Conservation (phyloP, 2,888 invertebrate species). For the Trichogramma dendrolimi region DNA sequence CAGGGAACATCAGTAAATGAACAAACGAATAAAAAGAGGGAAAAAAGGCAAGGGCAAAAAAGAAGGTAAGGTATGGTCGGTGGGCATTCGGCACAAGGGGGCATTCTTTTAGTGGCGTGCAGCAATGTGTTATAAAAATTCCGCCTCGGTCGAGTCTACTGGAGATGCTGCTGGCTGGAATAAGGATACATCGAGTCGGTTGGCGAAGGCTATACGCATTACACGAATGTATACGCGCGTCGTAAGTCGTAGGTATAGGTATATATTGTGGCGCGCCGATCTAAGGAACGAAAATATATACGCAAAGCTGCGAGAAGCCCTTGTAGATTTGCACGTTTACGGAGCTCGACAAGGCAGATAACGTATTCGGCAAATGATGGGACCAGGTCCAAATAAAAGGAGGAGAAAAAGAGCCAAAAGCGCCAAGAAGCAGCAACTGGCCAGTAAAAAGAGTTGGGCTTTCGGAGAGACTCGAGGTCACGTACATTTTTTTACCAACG, state of each 20-base stretch:
- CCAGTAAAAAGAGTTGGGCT: constrained; percentile 10
- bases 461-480: constrained; percentile 26
- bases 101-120: constrained; percentile 11
- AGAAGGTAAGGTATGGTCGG: not conserved
- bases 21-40: not conserved
- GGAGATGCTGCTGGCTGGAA: constrained; percentile 17
- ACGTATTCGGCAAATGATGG: constrained; percentile 42
- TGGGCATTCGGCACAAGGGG: too few species aligned
- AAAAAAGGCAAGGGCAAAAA: not conserved
- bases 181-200: constrained; percentile 31
- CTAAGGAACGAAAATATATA: too few species aligned
- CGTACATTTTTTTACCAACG: constrained; percentile 48
- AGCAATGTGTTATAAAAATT: constrained; percentile 33
- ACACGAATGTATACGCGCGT: too few species aligned
- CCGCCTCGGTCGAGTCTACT: constrained; percentile 14
- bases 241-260: too few species aligned
- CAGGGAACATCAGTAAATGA: constrained; percentile 3
- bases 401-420: not conserved
- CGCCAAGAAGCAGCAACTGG: constrained; percentile 4
- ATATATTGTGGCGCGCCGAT: too few species aligned
- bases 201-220: not conserved
- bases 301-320: too few species aligned
- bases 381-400: constrained; percentile 3
- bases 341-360: constrained; percentile 37
- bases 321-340: too few species aligned